Base-by-base conservation (phyloP, 2,113 vertebrate genomes). In the Aptenodytes forsteri region DNA sequence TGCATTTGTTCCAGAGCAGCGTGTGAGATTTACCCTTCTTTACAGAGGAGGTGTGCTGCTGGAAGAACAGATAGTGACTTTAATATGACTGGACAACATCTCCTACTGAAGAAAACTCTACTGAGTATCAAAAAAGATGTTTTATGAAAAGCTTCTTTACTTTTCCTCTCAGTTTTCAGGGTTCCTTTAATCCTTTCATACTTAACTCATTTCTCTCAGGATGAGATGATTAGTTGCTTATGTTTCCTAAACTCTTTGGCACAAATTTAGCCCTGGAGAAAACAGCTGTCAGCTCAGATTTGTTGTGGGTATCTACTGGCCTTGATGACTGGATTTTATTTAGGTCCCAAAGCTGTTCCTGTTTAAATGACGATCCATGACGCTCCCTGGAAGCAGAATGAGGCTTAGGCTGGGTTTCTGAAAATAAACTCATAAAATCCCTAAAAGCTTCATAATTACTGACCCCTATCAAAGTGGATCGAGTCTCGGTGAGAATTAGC, bases 131-230 rank as follows among this genome's bases (percentile, higher is more conserved):
- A 85, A 73, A 83, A 64, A 49, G 26, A 69, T 11, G 8, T 34
- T 90, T 91, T 79, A 44, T 52, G 13, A 42, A 76, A 87, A 94
- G 44, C 52, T 91, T 47, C 83, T 91, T 90, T 58, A 67, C 10
- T 87, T 91, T 69, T 82, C 27, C 66, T 85, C 70, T 84, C 49
- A 49, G 40, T 88, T 91, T 95, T 90, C 83, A 75, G 65, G 6
- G 47, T 81, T 82, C 25, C 16, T 95, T 95, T 94, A 93, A 76
- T 87, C 69, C 38, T 64, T 95, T 84, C 81, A 75, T 71, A 59
- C 55, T 76, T 67, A 81, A 50, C 56, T 87, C 21, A 70, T 88
- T 94, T 93, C 49, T 92, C 75, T 76, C 40, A 90, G 67, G 54
- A 42, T 72, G 46, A 73, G 27, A 49, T 72, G 36, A 80, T 90